Evolutionary conservation across 2,797 vertebrate species (phyloP), one percentile per base, ranked within the genome.

Genomic region (Poecilia gillii): DNA sequence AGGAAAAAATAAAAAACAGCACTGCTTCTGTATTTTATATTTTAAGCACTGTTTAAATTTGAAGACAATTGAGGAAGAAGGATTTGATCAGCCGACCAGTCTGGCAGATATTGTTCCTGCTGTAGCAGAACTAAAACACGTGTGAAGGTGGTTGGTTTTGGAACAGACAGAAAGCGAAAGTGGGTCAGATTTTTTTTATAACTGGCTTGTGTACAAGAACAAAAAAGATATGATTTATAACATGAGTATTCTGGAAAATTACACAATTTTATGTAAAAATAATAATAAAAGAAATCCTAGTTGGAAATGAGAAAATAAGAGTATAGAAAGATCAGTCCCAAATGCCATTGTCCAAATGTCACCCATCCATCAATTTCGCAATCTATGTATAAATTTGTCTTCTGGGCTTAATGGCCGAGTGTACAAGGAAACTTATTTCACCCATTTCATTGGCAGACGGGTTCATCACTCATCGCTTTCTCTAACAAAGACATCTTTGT

Each of bases 141-240:
- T 43, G n/a, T 72, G 72, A 83, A 78, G 55, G 45, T 68, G 71
- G 74, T 76, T 78, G 8, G 43, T 70, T 76, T 74, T 2, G 25
- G 70, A 72, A 74, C 41, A 0, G 13, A 28, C 47, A 81, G 79
- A 78, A 90, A 90, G 46, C 28, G 51, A 70, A 70, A 75, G n/a
- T 28, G 18, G 25, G 72, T 33, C 18, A 72, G 53, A 45, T 76
- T 28, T 28, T 9, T 66, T 3, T 18, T 18, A 18, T 8, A 33
- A 64, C 12, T 62, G 28, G 0, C 59, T 31, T 62, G 28, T 16
- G 59, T 62, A 6, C 31, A 62, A 33, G 11, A 57, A 57, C 8
- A 57, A 62, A 31, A 62, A 7, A 62, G 1, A 6, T 49, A 18
- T 23, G 36, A 33, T 7, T 36, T 18, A 36, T 33, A 14, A 16